Evolutionary conservation across 37 sponge, comb jelly and placozoan species (phyloP).

Genomic region (Oscarella lobularis): DNA sequence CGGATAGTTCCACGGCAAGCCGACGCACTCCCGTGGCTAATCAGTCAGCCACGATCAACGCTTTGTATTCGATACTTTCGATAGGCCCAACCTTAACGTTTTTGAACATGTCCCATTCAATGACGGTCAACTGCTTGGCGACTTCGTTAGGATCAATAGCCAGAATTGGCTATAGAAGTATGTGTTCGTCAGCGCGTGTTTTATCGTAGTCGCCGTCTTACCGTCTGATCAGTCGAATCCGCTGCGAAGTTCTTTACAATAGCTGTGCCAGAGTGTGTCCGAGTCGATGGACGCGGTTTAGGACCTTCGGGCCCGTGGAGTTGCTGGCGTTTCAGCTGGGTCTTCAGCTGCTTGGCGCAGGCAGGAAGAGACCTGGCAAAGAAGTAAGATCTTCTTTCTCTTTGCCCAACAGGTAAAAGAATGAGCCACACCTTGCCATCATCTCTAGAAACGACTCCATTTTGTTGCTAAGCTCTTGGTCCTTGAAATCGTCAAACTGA

Average conservation of each 20-base stretch:
- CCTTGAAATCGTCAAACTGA: conserved; percentile 47
- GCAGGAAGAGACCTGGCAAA: too few species aligned
- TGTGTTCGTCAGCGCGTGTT: too few species aligned
- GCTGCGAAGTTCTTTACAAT: too few species aligned
- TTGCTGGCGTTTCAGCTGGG: conserved; percentile 13
- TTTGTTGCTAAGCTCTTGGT: conserved; percentile 7
- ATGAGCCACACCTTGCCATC: too few species aligned
- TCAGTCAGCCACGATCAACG: too few species aligned
- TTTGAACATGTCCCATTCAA: not conserved
- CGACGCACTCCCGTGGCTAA: not conserved
- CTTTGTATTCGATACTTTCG: not conserved
- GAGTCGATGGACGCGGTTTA: not conserved
- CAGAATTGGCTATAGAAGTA: conserved; percentile 10
- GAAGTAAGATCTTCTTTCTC: too few species aligned
- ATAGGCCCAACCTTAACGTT: not conserved
- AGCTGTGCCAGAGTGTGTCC: too few species aligned
- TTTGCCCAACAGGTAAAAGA: too few species aligned
- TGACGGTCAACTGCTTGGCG: conserved; percentile 2
- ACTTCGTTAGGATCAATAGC: conserved; percentile 26
- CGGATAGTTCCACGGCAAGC: not conserved
- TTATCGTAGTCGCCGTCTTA: too few species aligned
- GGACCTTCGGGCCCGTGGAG: not conserved
- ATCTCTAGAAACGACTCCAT: too few species aligned
- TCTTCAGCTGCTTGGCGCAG: conserved; percentile 32
- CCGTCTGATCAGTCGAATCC: too few species aligned